Conservation (phyloP, 2,888 invertebrate genomes). For the Epiperipatus broadwayi region DNA sequence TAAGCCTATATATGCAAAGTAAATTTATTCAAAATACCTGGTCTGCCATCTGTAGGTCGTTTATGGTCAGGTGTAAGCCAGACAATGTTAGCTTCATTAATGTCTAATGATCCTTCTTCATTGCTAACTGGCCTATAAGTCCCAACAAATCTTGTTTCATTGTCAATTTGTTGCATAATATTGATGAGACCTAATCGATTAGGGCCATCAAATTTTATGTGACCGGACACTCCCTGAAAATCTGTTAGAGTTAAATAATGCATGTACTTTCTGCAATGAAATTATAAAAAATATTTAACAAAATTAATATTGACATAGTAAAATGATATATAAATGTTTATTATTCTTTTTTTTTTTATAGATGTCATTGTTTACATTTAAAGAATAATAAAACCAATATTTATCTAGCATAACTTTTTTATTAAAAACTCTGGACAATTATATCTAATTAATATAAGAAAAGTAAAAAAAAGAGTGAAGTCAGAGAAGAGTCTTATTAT, state of each 20-base stretch:
- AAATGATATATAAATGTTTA: no score
- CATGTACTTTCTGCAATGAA: conserved; percentile 37
- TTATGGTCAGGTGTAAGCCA: conserved; percentile 44
- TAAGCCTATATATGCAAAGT: background rate
- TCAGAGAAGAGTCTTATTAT: no score
- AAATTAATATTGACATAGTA: no score
- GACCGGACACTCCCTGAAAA: conserved; percentile 52
- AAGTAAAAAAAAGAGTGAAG: no score
- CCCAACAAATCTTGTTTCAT: conserved; percentile 24
- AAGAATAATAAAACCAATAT: no score
- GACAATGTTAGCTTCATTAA: conserved; percentile 37
- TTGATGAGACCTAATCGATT: conserved; percentile 35
- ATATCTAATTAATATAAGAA: no score
- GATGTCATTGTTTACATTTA: no score
- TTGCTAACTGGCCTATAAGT: conserved; percentile 21
- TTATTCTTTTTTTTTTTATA: no score
- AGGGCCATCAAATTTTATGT: conserved; percentile 45
- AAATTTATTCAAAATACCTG: conserved; percentile 15
- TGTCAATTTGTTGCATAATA: conserved; percentile 27
- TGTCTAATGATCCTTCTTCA: conserved; percentile 23
- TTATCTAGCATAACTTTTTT: no score
- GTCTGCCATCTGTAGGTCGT: conserved; percentile 44
- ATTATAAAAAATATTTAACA: conserved; percentile 10
- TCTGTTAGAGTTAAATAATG: conserved; percentile 43
- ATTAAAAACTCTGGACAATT: no score